Evolutionary conservation across 2,888 invertebrate species (phyloP).

Genomic region (Watsonalla binaria): DNA sequence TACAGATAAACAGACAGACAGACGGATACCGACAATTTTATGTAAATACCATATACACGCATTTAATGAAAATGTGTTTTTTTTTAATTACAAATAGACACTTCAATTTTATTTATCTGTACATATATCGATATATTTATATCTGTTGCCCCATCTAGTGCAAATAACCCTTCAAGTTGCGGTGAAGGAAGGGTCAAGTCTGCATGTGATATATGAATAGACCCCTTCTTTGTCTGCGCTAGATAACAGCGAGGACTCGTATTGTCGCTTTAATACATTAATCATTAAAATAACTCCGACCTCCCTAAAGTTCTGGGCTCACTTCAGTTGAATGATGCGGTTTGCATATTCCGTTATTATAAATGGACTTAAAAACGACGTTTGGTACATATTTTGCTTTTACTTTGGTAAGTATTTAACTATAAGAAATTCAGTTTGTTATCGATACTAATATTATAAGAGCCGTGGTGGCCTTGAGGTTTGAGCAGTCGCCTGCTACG

Average conservation of each 20-base stretch:
- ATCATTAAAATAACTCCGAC: slow-evolving; percentile 54
- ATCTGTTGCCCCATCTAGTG: slow-evolving; percentile 19
- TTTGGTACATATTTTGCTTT: too few relatives aligned
- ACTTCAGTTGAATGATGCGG: slow-evolving; percentile 10
- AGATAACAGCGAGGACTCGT: slow-evolving; percentile 53
- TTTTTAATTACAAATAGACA: too few relatives aligned
- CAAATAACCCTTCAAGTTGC: slow-evolving; percentile 17
- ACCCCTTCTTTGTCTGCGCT: slow-evolving; percentile 56
- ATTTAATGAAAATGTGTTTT: too few relatives aligned
- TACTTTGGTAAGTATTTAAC: too few relatives aligned
- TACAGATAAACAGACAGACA: too few relatives aligned
- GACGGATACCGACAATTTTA: too few relatives aligned
- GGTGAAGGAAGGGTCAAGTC: slow-evolving; percentile 64
- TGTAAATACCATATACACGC: too few relatives aligned
- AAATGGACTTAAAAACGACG: neutral
- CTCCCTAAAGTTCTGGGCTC: slow-evolving; percentile 30
- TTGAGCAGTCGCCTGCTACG: too few relatives aligned
- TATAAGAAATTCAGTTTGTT: too few relatives aligned
- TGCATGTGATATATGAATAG: slow-evolving; percentile 71
- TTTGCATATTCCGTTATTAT: neutral
- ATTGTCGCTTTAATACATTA: slow-evolving; percentile 60
- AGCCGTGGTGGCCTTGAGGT: too few relatives aligned
- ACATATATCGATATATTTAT: neutral
- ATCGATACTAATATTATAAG: too few relatives aligned
- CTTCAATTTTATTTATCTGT: too few relatives aligned